phyloP scores from a whole-genome alignment of 2,113 vertebrate genomes.

The Brachirus orientalis region DNA sequence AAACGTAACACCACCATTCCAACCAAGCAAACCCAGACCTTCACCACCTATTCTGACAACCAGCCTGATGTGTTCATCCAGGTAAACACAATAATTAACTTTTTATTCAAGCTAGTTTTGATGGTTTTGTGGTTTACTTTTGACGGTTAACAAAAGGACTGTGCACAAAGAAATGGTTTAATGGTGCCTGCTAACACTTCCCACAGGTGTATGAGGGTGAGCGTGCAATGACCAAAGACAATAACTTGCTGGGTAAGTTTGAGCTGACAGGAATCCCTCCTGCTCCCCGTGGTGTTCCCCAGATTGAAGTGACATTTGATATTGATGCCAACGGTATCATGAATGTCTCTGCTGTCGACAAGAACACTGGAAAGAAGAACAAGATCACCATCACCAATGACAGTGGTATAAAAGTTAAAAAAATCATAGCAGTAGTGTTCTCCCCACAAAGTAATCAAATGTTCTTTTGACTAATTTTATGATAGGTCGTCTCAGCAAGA shows the following conservation, averaged over 20 bases:
- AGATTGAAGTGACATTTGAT: slow-evolving; percentile 86
- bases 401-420: slow-evolving; percentile 76
- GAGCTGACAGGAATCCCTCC: slow-evolving; percentile 84
- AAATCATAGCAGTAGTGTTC: background rate
- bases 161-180: no score
- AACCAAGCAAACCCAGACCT: slow-evolving; percentile 85
- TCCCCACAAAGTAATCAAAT: background rate
- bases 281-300: slow-evolving; percentile 84
- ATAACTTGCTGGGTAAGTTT: slow-evolving; percentile 85
- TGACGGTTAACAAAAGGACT: no score
- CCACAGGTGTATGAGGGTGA: slow-evolving; percentile 83
- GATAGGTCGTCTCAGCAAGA: slow-evolving; percentile 92
- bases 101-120: no score
- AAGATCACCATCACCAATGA: slow-evolving; percentile 98
- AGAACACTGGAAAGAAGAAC: slow-evolving; percentile 86
- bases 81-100: slow-evolving; percentile 34
- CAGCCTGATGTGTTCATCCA: slow-evolving; percentile 84
- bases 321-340: slow-evolving; percentile 87
- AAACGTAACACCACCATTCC: slow-evolving; percentile 87
- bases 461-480: background rate
- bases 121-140: no score
- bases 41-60: slow-evolving; percentile 84
- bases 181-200: background rate
- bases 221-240: slow-evolving; percentile 85
- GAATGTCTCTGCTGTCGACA: slow-evolving; percentile 86